Evolutionary conservation across 2,888 invertebrate species (phyloP).

Genomic region (Drosophila subsilvestris): DNA sequence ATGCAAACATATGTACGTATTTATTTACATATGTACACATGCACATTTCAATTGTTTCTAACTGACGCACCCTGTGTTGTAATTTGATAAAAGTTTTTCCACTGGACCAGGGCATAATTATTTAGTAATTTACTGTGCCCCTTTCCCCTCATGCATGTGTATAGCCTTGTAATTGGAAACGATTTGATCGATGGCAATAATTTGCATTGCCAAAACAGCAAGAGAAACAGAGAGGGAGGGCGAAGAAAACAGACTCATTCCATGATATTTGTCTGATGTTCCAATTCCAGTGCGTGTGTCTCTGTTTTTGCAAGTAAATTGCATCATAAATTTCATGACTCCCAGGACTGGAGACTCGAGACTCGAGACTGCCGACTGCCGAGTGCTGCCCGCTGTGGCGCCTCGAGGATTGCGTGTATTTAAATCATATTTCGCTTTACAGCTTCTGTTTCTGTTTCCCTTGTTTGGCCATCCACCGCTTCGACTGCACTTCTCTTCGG

Average conservation of each 20-base stretch:
- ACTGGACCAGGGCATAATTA: neutral
- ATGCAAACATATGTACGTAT: too few relatives aligned
- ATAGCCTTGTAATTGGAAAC: neutral
- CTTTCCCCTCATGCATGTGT: neutral
- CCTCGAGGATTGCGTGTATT: slow-evolving; percentile 66
- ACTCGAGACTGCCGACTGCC: neutral
- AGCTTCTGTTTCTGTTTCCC: slow-evolving; percentile 57
- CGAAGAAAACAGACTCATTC: neutral
- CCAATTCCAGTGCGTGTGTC: neutral
- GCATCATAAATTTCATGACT: slow-evolving; percentile 57
- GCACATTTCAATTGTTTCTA: neutral
- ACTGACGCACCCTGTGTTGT: neutral
- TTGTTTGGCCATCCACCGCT: neutral
- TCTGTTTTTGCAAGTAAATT: slow-evolving; percentile 44
- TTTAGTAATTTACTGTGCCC: neutral
- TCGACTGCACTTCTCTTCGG: neutral
- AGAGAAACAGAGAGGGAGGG: neutral
- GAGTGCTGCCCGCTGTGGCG: slow-evolving; percentile 51
- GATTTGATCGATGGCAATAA: neutral
- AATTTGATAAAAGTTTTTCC: neutral
- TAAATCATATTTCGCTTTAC: slow-evolving; percentile 64
- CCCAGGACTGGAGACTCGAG: slow-evolving; percentile 3
- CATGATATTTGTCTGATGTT: slow-evolving; percentile 11
- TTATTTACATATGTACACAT: too few relatives aligned
- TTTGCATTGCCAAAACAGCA: slow-evolving; percentile 7